These are phyloP conservation scores for Girardinus metallicus DNA, from an alignment of 2,797 vertebrate species.

Conservation along the genomic window DNA sequence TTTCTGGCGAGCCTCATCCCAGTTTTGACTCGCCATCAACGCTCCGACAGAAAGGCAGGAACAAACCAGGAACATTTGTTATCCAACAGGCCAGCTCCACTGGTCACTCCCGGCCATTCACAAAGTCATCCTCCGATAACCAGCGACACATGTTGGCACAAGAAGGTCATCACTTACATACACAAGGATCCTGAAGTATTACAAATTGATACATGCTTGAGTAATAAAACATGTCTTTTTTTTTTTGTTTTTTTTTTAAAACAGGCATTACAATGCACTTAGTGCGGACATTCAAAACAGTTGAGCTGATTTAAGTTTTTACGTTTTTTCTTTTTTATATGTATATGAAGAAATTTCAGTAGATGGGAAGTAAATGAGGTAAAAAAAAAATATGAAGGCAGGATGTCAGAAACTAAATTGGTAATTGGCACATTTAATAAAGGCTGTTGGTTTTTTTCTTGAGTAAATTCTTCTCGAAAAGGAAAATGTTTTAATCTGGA, in stretches of 20 bases:
- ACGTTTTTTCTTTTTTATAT: slow-evolving; percentile 40
- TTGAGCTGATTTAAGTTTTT: slow-evolving; percentile 74
- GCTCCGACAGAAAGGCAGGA: slow-evolving; percentile 40
- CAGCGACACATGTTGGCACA: slow-evolving; percentile 80
- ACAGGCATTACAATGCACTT: slow-evolving; percentile 86
- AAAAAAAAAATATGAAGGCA: slow-evolving; percentile 46
- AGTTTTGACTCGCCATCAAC: slow-evolving; percentile 27
- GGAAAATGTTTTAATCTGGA: slow-evolving; percentile 55
- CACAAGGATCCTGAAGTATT: slow-evolving; percentile 82
- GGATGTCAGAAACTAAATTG: slow-evolving; percentile 55
- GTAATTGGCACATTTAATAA: slow-evolving; percentile 75
- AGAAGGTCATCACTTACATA: slow-evolving; percentile 80
- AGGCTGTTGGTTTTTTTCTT: slow-evolving; percentile 70
- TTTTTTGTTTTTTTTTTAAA: slow-evolving; percentile 48
- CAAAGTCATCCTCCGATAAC: slow-evolving; percentile 74
- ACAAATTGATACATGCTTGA: slow-evolving; percentile 84
- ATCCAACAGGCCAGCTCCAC: slow-evolving; percentile 67
- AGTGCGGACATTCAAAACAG: slow-evolving; percentile 84
- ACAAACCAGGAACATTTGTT: slow-evolving; percentile 46
- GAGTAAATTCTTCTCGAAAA: slow-evolving; percentile 49
- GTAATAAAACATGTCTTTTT: slow-evolving; percentile 80
- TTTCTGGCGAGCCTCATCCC: slow-evolving; percentile 21
- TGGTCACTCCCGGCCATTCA: slow-evolving; percentile 68
- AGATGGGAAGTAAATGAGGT: slow-evolving; percentile 65
- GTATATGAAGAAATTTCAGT: slow-evolving; percentile 62